Evolutionary conservation across 2,113 vertebrate genomes (phyloP), one percentile per base, ranked within the genome.

Genomic region (Pungitius pungitius): DNA sequence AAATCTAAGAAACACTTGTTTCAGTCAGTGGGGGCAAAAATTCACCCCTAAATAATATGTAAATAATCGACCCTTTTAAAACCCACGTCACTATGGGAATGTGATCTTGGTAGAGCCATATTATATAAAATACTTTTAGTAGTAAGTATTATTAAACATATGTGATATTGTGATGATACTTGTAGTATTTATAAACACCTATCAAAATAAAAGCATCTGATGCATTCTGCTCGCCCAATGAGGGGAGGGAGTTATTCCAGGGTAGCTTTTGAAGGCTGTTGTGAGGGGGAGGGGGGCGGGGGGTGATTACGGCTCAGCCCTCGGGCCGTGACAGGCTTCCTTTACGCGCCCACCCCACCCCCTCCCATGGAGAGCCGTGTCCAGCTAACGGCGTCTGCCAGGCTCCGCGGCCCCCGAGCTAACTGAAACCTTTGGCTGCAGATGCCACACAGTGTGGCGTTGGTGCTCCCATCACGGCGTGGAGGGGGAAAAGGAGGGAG

Each of bases 351-450:
- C 30, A 2, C 30, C 30, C 30, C 30, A 2, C 30, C 30, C 77
- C 84, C 87, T 80, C 80, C 82, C 63, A 59, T 72, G 56, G 83
- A 84, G 79, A 20, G 45, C 62, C 6, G 63, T 30, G 78, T 59
- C 75, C 40, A 60, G 67, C 62, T 62, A 67, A 56, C 27, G 18
- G 64, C 33, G 73, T 71, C 81, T 58, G 12, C 73, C 42, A 17
- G 57, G 65, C 76, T 75, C 66, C 22, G 47, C 73, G 20, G 72
- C 77, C 88, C 83, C 37, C 67, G 55, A 78, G 88, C 87, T 30
- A 84, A 61, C 65, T 22, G 15, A 27, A 88, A 90, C 87, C 85
- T 90, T 88, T 82, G 82, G 83, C 77, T 81, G 74, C 83, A 87
- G 88, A 87, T 84, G 88, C 69, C 75, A 40, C 78, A 1, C 85